phyloP scores from a whole-genome alignment of 1,140 invertebrate species.

The Cotesia typhae region DNA sequence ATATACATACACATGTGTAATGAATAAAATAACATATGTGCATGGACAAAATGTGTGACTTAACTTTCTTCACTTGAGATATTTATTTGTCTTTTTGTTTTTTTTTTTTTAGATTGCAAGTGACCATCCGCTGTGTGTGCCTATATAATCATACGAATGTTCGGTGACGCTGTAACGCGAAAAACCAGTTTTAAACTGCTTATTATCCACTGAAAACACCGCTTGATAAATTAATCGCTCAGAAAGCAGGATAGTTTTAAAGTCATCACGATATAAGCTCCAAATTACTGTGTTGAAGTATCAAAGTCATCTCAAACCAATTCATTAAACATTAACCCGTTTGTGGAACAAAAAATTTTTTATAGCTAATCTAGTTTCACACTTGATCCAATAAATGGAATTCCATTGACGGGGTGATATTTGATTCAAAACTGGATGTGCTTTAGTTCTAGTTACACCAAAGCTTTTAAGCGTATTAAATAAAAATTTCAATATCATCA shows the following conservation, averaged over 20 bases:
- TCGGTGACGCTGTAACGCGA: slow-evolving; percentile 49
- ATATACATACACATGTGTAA: background rate
- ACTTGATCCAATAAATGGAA: background rate
- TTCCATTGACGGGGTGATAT: background rate
- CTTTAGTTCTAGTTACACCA: too few relatives aligned
- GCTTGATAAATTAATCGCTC: slow-evolving; percentile 25
- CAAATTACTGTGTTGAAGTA: slow-evolving; percentile 14
- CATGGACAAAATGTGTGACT: background rate
- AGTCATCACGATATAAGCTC: background rate
- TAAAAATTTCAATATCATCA: too few relatives aligned
- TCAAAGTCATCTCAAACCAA: background rate
- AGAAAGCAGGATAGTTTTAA: slow-evolving; percentile 9
- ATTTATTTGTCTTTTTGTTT: background rate
- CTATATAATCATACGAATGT: background rate
- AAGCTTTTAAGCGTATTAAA: too few relatives aligned
- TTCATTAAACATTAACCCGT: background rate
- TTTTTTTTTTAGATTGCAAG: background rate
- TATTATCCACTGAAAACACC: slow-evolving; percentile 36
- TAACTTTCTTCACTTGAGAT: slow-evolving; percentile 12
- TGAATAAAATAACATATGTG: background rate
- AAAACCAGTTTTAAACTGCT: slow-evolving; percentile 48
- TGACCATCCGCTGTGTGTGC: background rate
- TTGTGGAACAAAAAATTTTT: background rate
- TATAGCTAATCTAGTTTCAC: background rate
- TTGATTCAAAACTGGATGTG: too few relatives aligned